These are phyloP conservation scores for Phasianus colchicus DNA, from an alignment of 2,113 vertebrate species.

Conservation along the genomic window DNA sequence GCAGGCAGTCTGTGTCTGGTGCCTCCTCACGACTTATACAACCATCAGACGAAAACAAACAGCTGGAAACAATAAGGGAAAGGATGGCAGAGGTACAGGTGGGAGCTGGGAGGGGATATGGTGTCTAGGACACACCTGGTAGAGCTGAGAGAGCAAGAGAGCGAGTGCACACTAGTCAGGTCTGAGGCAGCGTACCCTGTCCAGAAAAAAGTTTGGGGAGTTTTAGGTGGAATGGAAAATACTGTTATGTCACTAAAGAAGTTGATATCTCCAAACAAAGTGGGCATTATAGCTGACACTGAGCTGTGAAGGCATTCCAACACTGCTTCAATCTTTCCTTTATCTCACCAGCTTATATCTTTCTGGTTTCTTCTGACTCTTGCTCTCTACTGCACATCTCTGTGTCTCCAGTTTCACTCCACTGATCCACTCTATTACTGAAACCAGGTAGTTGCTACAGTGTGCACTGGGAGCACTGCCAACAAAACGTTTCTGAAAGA, in stretches of 20 bases:
- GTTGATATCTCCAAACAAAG: background rate
- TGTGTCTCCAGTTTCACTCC: background rate
- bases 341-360: background rate
- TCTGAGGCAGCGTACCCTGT: fast-evolving
- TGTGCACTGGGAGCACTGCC: background rate
- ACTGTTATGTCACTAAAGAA: background rate
- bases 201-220: background rate
- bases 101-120: background rate
- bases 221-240: background rate
- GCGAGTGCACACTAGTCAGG: background rate
- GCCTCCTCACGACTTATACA: background rate
- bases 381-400: background rate
- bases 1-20: background rate
- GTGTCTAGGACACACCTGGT: background rate
- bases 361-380: background rate
- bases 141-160: background rate
- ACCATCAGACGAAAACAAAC: fast-evolving
- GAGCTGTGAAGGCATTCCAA: background rate
- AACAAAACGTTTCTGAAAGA: background rate
- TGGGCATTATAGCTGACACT: background rate
- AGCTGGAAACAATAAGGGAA: background rate
- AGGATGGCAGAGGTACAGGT: background rate
- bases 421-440: background rate
- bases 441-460: background rate
- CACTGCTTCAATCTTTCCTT: background rate